Conservation (phyloP, 2,797 vertebrate genomes). For the Hafferia zeledoni region DNA sequence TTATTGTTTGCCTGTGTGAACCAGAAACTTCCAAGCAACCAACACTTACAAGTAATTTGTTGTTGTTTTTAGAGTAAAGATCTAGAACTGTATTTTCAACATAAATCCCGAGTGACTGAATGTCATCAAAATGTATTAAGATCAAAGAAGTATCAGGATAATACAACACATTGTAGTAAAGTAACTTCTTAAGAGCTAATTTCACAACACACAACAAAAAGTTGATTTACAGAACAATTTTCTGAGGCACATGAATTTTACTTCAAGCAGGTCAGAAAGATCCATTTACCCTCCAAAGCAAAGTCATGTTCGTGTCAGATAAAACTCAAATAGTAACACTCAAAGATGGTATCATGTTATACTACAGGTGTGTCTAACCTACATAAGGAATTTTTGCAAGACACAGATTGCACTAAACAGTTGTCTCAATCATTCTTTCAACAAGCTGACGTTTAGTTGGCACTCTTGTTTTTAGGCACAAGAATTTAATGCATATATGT, state of each 20-base stretch:
- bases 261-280: not conserved
- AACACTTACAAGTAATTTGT: not conserved
- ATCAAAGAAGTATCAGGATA: not conserved
- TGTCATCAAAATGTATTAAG: not conserved
- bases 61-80: not conserved
- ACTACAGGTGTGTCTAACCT: constrained; percentile 6
- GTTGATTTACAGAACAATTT: not conserved
- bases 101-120: not conserved
- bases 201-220: not conserved
- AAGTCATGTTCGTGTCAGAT: not conserved
- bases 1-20: not conserved
- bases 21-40: not conserved
- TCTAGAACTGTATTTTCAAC: not conserved
- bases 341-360: not conserved
- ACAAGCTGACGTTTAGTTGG: not conserved
- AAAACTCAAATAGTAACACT: not conserved
- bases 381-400: constrained; percentile 6
- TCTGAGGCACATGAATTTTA: not conserved
- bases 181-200: not conserved
- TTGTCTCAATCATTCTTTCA: not conserved
- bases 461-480: not conserved
- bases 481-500: not conserved
- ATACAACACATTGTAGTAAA: not conserved
- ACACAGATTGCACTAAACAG: not conserved
- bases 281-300: not conserved